Evolutionary conservation across 37 sponge, comb jelly and placozoan genomes (phyloP).

Genomic region (Oscarella lobularis): DNA sequence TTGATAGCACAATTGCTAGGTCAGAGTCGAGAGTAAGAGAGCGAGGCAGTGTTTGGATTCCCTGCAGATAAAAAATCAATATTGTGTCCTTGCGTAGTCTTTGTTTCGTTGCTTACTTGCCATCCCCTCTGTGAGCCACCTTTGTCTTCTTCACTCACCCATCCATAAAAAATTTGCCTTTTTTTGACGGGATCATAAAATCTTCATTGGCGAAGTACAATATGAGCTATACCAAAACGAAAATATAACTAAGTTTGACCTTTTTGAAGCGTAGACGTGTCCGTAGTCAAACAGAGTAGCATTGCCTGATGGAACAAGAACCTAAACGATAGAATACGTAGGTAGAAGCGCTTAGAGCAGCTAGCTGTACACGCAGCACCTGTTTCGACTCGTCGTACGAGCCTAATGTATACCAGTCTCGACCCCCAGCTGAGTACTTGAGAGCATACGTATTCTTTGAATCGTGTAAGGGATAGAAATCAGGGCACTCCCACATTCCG

Average conservation of each 20-base stretch:
- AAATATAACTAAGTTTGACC: neutral
- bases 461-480: neutral
- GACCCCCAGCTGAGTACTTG: neutral
- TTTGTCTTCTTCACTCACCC: constrained; percentile 18
- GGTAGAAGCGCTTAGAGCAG: no score
- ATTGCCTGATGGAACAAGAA: neutral
- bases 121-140: neutral
- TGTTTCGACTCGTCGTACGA: no score
- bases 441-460: neutral
- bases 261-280: neutral
- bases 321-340: neutral
- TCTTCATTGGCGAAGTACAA: constrained; percentile 1
- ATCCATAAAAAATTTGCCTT: constrained; percentile 14
- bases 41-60: neutral
- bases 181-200: constrained; percentile 11
- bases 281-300: neutral
- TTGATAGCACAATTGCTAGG: neutral
- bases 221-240: constrained; percentile 3
- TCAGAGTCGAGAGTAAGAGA: neutral
- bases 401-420: neutral
- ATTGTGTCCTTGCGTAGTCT: neutral
- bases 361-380: no score
- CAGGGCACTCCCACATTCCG: neutral
- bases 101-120: neutral
- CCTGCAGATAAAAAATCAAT: neutral